These are phyloP conservation scores for Orius laevigatus DNA, from an alignment of 1,140 invertebrate genomes.

Conservation along the genomic window DNA sequence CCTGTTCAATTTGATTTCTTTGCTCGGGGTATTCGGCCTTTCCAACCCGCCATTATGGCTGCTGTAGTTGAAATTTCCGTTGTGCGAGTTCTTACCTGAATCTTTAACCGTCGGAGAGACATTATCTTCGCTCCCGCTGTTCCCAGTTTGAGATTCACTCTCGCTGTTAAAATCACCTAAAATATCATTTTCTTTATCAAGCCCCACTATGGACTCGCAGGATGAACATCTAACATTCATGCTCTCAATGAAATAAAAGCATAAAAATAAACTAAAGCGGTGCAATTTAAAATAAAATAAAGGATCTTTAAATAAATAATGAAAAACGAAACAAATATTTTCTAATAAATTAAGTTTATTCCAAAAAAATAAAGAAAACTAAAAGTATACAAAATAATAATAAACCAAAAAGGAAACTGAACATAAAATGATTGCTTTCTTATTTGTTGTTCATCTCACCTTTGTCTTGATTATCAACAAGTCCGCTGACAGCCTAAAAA, in stretches of 20 bases:
- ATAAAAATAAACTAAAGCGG: conserved; percentile 12
- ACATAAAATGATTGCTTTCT: too few relatives aligned
- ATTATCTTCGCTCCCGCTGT: conserved; percentile 49
- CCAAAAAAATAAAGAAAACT: conserved; percentile 14
- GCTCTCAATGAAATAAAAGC: not conserved
- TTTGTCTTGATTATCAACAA: conserved; percentile 52
- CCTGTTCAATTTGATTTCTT: conserved; percentile 14
- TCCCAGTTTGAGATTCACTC: conserved; percentile 67
- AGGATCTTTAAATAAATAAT: conserved; percentile 19
- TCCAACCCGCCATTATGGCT: conserved; percentile 10
- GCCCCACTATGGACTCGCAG: not conserved
- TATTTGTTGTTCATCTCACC: conserved; percentile 37
- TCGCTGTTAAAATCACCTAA: conserved; percentile 61
- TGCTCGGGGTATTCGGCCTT: conserved; percentile 13
- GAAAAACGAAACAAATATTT: conserved; percentile 15
- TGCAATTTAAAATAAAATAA: conserved; percentile 18
- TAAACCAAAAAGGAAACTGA: not conserved
- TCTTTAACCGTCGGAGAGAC: conserved; percentile 20
- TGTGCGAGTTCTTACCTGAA: conserved; percentile 19
- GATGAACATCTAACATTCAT: conserved; percentile 1
- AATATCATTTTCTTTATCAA: conserved; percentile 11
- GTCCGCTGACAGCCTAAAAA: conserved; percentile 67
- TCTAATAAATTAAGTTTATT: conserved; percentile 6
- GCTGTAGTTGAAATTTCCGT: conserved; percentile 12
- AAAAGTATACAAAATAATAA: conserved; percentile 16